These are phyloP conservation scores for Glyptemys insculpta DNA, from an alignment of 2,797 vertebrate species.

Conservation along the genomic window DNA sequence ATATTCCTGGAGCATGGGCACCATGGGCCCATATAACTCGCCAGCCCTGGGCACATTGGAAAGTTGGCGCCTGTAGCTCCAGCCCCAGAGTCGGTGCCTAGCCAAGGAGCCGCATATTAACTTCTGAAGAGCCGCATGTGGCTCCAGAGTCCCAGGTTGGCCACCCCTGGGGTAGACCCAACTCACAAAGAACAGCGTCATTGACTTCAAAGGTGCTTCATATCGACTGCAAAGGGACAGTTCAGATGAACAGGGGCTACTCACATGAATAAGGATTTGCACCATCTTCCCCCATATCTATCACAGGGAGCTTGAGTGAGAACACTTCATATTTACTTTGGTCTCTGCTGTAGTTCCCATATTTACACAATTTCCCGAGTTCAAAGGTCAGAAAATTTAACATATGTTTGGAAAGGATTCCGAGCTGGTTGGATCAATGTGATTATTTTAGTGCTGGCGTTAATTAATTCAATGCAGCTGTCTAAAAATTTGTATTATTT, in stretches of 20 bases:
- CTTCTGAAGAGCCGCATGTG: no score
- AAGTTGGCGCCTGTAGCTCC: no score
- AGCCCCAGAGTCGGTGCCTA: no score
- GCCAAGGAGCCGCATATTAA: no score
- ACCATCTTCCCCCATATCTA: background rate
- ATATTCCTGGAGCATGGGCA: no score
- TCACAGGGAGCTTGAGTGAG: background rate
- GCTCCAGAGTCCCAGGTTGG: no score
- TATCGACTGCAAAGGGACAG: background rate
- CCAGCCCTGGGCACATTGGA: no score
- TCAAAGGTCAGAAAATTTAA: background rate
- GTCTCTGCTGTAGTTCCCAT: background rate
- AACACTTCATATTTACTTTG: background rate
- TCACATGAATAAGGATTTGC: background rate
- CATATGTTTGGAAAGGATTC: background rate
- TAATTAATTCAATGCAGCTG: background rate
- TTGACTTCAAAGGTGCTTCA: background rate
- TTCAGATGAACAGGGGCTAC: background rate
- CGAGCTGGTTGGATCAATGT: background rate
- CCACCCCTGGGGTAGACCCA: background rate
- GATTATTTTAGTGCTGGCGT: background rate
- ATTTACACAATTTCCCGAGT: background rate
- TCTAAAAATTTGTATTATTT: background rate
- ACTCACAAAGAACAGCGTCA: no score
- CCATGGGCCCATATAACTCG: no score